phyloP scores from a whole-genome alignment of 2,797 vertebrate species.

The Mormyrops boulengeri region DNA sequence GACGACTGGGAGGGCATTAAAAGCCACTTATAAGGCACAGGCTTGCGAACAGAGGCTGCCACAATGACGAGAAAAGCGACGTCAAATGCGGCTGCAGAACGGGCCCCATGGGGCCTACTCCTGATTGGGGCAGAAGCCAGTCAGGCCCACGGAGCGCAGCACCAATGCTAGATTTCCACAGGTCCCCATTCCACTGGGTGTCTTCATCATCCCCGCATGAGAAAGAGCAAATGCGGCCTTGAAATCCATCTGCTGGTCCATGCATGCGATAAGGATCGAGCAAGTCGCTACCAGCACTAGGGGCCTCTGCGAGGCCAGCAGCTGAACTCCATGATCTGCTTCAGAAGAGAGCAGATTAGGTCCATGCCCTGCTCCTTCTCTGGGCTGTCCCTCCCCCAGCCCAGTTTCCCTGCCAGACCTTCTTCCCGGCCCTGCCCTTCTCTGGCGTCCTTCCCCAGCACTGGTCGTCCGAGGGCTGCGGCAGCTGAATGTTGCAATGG shows the following conservation, averaged over 20 bases:
- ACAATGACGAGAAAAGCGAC: background rate
- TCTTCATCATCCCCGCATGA: background rate
- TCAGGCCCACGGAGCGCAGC: background rate
- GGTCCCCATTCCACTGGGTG: background rate
- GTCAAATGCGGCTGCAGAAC: background rate
- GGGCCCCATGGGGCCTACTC: background rate
- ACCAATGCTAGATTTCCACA: background rate
- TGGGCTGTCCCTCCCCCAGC: background rate
- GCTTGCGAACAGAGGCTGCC: background rate
- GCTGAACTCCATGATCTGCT: background rate
- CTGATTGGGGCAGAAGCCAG: background rate
- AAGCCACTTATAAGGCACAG: background rate
- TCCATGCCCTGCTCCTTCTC: background rate
- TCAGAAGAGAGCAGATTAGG: background rate
- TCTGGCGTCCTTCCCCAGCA: background rate
- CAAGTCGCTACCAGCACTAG: background rate
- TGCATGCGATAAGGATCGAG: background rate
- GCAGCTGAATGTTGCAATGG: background rate
- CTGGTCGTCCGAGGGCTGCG: background rate
- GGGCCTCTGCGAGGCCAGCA: background rate
- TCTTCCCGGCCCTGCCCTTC: background rate
- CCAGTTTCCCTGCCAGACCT: background rate
- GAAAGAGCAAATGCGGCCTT: background rate
- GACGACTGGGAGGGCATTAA: background rate
- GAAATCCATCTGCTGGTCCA: background rate